A percentile compares a stretch with the other conserved stretches of the same genome.
These are phyloP conservation scores for Cyclura pinguis DNA, from an alignment of 2,797 vertebrate genomes.

Conservation along the genomic window DNA sequence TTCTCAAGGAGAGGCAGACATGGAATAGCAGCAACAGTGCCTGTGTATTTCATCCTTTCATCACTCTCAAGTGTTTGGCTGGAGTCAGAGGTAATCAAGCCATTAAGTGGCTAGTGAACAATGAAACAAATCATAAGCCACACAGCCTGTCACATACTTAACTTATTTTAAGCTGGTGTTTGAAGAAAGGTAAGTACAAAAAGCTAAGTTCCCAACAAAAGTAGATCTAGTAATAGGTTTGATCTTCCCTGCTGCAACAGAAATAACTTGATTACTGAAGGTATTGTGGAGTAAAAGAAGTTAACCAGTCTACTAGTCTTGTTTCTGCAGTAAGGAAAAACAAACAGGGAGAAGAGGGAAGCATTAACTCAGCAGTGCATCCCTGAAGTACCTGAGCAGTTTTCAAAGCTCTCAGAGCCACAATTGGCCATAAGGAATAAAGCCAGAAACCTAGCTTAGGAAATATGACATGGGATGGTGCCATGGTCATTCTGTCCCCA, in stretches of 20 bases:
- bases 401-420: slow-evolving; percentile 22
- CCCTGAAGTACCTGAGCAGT: slow-evolving; percentile 9
- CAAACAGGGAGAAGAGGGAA: no score
- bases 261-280: no score
- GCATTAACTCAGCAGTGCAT: background rate
- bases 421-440: background rate
- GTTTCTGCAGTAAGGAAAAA: background rate
- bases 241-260: background rate
- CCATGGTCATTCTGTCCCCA: background rate
- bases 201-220: background rate
- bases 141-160: slow-evolving; percentile 6
- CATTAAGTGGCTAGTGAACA: background rate
- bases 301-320: background rate
- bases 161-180: slow-evolving; percentile 46
- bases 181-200: slow-evolving; percentile 9
- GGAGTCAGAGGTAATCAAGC: background rate
- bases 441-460: slow-evolving; percentile 10
- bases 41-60: background rate
- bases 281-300: background rate
- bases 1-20: background rate
- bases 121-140: background rate
- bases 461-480: background rate
- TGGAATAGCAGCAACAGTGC: no score
- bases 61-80: background rate
- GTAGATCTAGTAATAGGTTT: no score